Evolutionary conservation across 2,113 vertebrate genomes (phyloP).

Genomic region (Neomonachus schauinslandi): DNA sequence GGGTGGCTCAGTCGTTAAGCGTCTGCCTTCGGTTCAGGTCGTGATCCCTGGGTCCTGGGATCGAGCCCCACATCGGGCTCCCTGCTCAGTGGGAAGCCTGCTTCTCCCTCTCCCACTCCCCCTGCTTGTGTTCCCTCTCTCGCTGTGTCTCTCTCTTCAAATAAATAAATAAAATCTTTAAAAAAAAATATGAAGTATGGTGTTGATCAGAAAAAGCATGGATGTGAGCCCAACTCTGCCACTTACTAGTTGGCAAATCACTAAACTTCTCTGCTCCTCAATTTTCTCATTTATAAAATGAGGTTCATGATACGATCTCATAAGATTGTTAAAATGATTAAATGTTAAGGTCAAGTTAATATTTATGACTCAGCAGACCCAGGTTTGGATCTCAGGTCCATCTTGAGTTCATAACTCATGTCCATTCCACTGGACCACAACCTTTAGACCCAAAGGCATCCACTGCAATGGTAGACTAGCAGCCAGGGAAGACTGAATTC

Average conservation of each 20-base stretch:
- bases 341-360: not conserved
- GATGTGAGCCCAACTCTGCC: not conserved
- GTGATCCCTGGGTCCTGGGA: too few species aligned
- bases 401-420: not conserved
- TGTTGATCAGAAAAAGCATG: not conserved
- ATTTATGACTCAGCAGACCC: not conserved
- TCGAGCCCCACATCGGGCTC: too few species aligned
- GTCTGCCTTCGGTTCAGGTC: too few species aligned
- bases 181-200: not conserved
- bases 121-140: too few species aligned
- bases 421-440: not conserved
- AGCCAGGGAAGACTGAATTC: not conserved
- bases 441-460: not conserved
- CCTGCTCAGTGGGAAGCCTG: too few species aligned
- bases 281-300: slow-evolving; percentile 5
- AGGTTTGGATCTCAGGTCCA: not conserved
- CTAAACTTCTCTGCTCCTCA: not conserved
- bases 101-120: too few species aligned
- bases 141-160: too few species aligned
- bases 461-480: not conserved
- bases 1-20: too few species aligned
- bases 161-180: too few species aligned
- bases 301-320: not conserved
- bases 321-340: not conserved
- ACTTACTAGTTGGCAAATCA: not conserved